phyloP scores from a whole-genome alignment of 2,113 vertebrate species.

The Aleadryas rufinucha region DNA sequence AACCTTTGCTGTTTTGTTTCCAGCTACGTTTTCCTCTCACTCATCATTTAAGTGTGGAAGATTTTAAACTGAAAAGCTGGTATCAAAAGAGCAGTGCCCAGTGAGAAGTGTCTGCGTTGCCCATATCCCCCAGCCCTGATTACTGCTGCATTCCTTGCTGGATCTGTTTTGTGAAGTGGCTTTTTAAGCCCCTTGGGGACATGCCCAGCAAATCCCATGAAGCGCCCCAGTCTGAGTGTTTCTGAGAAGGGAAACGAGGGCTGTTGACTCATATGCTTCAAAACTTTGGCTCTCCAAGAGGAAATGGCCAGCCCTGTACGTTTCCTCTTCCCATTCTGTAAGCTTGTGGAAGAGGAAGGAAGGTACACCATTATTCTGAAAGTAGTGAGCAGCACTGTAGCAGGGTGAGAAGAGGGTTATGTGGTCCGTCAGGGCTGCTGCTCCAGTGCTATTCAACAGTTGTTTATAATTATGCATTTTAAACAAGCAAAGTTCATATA shows the following conservation, averaged over 20 bases:
- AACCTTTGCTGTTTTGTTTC: background rate
- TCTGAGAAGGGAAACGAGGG: background rate
- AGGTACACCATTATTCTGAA: background rate
- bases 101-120: background rate
- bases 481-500: background rate
- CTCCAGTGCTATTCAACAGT: background rate
- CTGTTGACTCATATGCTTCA: conserved; percentile 42
- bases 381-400: background rate
- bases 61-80: background rate
- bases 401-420: background rate
- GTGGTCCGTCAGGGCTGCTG: background rate
- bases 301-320: conserved; percentile 28
- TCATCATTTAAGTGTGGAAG: background rate
- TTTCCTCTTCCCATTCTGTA: conserved; percentile 45
- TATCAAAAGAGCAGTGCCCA: background rate
- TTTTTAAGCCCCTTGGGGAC: background rate
- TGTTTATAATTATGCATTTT: background rate
- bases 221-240: background rate
- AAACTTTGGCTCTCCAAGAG: conserved; percentile 16
- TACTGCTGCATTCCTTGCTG: background rate
- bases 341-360: conserved; percentile 36
- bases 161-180: background rate
- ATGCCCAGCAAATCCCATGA: background rate
- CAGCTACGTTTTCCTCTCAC: background rate
- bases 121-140: background rate